Base-by-base conservation (phyloP, 2,888 invertebrate species). In the Sphaerophoria taeniata region DNA sequence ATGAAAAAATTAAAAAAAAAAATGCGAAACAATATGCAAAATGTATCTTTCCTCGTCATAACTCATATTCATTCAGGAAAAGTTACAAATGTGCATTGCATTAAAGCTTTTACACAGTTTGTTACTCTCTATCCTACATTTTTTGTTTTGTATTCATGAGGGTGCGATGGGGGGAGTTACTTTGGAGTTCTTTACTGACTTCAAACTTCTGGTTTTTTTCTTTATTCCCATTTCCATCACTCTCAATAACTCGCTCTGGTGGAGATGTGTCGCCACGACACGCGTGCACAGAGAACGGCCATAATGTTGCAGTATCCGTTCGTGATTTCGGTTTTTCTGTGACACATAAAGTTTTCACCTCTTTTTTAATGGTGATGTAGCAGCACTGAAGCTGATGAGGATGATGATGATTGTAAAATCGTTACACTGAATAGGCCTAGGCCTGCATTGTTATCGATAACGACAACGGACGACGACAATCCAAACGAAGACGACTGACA, bases 381-480 rank as follows among this genome's bases (percentile, higher is more conserved):
- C 49, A 2, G 6, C 24, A 24, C 49, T 49, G 14, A 14, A 16
- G 56, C 14, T 56, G 9, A 4, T 51, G 24, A 24, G 24, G 24
- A 60, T 63, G 63, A 63, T 75, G 75, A 55, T 67, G 67, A 79
- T 71, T 72, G 75, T 60, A 45, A 60, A 78, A 70, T 70, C 69
- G 69, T 58, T 36, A 45, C 78, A 63, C 51, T 55, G 71, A 75
- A 76, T 76, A 72, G 77, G n/a, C 71, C n/a, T 76, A 60, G 43
- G 72, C 45, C 73, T 11, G 36, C 67, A 77, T 82, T 82, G 82
- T 82, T 73, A 73, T 77, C 65, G 39, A 63, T 9, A 39, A 39
- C 39, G 39, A 39, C 39, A 9, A 43, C 31, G 33, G 60, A 51
- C 31, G 56, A 16, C 33, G 33, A 34, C 47, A 24, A 39, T 33